These are phyloP conservation scores for Maconellicoccus hirsutus DNA, from an alignment of 1,140 invertebrate genomes.

Conservation along the genomic window DNA sequence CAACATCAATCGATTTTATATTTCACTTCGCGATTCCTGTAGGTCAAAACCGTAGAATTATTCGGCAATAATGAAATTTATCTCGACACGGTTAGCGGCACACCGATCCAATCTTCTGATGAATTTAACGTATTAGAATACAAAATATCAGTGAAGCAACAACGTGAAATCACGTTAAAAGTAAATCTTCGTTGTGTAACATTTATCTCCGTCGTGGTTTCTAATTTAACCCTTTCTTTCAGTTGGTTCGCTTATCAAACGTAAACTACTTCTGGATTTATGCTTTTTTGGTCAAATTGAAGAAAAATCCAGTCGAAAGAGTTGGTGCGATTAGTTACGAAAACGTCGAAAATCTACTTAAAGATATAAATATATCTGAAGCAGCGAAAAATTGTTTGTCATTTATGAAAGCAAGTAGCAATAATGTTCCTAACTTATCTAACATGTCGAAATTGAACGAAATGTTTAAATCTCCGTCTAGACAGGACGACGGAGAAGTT, in stretches of 20 bases:
- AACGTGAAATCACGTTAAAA: background rate
- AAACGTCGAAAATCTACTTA: background rate
- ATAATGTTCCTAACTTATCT: background rate
- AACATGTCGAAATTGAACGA: background rate
- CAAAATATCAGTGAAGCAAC: background rate
- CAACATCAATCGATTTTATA: background rate
- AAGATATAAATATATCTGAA: background rate
- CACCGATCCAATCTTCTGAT: background rate
- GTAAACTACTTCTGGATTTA: background rate
- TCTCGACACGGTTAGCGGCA: background rate
- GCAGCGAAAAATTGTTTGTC: background rate
- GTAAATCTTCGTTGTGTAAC: background rate
- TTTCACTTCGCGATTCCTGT: background rate
- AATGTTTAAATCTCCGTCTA: background rate
- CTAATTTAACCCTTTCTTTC: background rate
- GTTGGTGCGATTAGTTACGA: background rate
- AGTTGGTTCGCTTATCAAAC: constrained; percentile 1
- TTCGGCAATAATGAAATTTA: constrained; percentile 10
- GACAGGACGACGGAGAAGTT: background rate
- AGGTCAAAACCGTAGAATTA: background rate
- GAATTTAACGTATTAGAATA: background rate
- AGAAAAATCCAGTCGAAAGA: background rate
- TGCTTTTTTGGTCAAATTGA: background rate
- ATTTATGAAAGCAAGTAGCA: background rate
- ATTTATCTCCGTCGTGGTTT: too few species aligned